Conservation (phyloP, 30 jellyfish, hydroid and myxozoan genomes). For the Calvadosia cruxmelitensis region DNA sequence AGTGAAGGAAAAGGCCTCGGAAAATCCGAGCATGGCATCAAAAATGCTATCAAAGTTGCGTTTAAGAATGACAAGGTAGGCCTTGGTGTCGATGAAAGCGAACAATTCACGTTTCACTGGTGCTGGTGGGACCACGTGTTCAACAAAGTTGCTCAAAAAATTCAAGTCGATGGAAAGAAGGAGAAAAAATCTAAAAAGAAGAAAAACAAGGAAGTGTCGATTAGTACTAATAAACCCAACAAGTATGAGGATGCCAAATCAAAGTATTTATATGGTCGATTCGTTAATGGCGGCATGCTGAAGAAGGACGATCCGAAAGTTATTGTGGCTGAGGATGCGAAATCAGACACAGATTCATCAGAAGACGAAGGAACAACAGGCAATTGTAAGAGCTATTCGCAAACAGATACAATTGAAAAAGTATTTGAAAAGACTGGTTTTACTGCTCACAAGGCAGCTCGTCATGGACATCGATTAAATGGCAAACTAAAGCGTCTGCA, state of each 20-base stretch:
- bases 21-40: constrained; percentile 58
- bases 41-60: constrained; percentile 72
- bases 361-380: constrained; percentile 6
- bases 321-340: constrained; percentile 4
- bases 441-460: constrained; percentile 93
- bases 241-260: constrained; percentile 13
- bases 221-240: constrained; percentile 58
- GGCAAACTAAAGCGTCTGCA: constrained; percentile 83
- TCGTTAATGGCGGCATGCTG: constrained; percentile 52
- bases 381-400: constrained; percentile 21
- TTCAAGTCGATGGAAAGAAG: background rate
- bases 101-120: constrained; percentile 90
- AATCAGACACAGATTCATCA: background rate
- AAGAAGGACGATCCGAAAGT: constrained; percentile 8
- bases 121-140: constrained; percentile 99
- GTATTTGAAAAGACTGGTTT: constrained; percentile 63
- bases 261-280: constrained; percentile 66
- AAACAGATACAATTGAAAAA: constrained; percentile 55
- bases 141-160: constrained; percentile 62
- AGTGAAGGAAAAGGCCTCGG: constrained; percentile 90
- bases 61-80: constrained; percentile 73
- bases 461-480: constrained; percentile 76
- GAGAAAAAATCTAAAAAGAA: background rate
- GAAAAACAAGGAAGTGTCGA: background rate
- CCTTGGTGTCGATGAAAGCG: constrained; percentile 67